These are phyloP conservation scores for Neosilurus mollespiculum DNA, from an alignment of 2,797 vertebrate species.

Conservation along the genomic window DNA sequence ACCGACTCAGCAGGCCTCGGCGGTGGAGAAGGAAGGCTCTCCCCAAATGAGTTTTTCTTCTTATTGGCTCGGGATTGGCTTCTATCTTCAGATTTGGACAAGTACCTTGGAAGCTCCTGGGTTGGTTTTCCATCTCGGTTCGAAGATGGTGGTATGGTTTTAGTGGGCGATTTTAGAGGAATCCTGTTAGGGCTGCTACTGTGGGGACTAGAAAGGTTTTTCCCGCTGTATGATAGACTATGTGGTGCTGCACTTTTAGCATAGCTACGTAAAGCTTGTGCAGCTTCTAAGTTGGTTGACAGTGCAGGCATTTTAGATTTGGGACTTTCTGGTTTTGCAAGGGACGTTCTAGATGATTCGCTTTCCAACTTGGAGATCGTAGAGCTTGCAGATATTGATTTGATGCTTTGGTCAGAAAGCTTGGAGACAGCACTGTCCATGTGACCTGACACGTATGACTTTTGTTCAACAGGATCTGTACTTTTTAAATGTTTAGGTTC, in stretches of 20 bases:
- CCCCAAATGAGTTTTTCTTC: constrained; percentile 73
- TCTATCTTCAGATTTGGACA: constrained; percentile 77
- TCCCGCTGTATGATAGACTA: constrained; percentile 71
- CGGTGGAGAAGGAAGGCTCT: constrained; percentile 72
- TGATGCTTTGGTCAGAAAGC: constrained; percentile 69
- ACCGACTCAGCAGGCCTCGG: constrained; percentile 60
- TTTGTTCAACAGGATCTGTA: constrained; percentile 71
- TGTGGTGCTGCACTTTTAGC: constrained; percentile 77
- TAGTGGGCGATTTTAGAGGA: constrained; percentile 86
- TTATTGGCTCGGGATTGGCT: constrained; percentile 74
- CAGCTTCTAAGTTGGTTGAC: constrained; percentile 72
- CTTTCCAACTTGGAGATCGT: constrained; percentile 73
- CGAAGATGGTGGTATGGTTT: constrained; percentile 69
- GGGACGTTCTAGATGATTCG: constrained; percentile 70
- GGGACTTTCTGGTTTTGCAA: constrained; percentile 75
- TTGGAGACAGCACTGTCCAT: constrained; percentile 73
- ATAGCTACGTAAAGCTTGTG: constrained; percentile 76
- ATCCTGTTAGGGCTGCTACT: constrained; percentile 84
- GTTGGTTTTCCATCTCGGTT: constrained; percentile 64
- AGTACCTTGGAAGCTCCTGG: constrained; percentile 69
- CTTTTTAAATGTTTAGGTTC: constrained; percentile 71
- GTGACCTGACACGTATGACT: constrained; percentile 61
- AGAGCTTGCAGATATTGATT: constrained; percentile 69
- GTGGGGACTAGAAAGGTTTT: constrained; percentile 73
- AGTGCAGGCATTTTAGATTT: constrained; percentile 78